Base-by-base conservation (phyloP, 2,888 invertebrate species). In the Gymnosoma rotundatum region DNA sequence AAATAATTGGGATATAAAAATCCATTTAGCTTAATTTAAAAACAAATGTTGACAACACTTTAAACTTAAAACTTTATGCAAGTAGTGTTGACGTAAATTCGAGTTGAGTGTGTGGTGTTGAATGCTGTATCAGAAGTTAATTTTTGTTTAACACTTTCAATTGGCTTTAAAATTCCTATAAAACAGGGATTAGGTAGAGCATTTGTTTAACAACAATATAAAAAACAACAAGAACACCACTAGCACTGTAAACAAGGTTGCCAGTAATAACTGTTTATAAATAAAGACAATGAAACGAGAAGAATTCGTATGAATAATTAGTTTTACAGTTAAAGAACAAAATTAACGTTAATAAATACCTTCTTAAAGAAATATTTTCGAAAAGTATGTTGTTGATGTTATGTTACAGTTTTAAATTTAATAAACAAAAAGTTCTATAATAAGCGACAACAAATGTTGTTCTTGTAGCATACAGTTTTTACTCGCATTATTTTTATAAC, bases 1-100 rank as follows among this genome's bases (percentile, higher is more conserved):
- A 4, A 32, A 32, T 32, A 32, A 32, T 4, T 32, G 2, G 25
- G 5, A 32, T 32, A 32, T 4, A 4, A 32, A 32, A 32, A 32
- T n/a, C n/a, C n/a, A n/a, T n/a, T n/a, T n/a, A n/a, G n/a, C n/a
- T n/a, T n/a, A n/a, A n/a, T n/a, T n/a, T n/a, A n/a, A n/a, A n/a
- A 25, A 6, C 25, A 45, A 72, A 18, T 38, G 0, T 64, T 75
- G 58, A 9, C 75, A 48, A 14, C 75, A 75, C 75, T 66, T 36
- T 36, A 18, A 54, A 74, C 58, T 36, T 36, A 18, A 54, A 74
- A 0, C 6, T 20, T 16, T 18, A n/a, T 60, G 21, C 5, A 8
- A 88, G 87, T 88, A 83, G 86, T 88, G 86, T 87, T 12, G 42
- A 42, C 12, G 10, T 87, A 86, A 87, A 83, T 87, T 81, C 86